Conservation (phyloP, 2,113 vertebrate species). For the Coturnix japonica region DNA sequence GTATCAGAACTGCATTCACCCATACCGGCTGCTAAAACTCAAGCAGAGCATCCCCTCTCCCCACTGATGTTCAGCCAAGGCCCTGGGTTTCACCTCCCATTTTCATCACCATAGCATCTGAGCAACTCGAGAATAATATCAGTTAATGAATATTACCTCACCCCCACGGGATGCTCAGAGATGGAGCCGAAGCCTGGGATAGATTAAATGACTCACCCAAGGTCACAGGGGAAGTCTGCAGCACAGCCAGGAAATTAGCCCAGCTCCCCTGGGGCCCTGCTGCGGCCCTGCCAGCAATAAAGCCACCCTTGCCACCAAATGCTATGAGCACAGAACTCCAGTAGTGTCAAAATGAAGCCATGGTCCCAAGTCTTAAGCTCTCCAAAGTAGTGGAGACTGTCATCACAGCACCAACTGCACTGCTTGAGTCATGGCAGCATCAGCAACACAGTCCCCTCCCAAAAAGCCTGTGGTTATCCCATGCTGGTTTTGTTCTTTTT, state of each 20-base stretch:
- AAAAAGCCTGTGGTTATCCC: neutral
- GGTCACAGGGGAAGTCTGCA: slow-evolving; percentile 66
- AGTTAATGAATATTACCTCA: slow-evolving; percentile 70
- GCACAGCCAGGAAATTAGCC: slow-evolving; percentile 52
- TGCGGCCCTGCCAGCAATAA: slow-evolving; percentile 32
- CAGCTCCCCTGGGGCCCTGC: neutral
- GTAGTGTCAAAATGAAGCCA: neutral
- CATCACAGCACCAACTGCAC: neutral
- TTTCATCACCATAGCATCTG: slow-evolving; percentile 44
- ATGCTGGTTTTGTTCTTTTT: neutral
- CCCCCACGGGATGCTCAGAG: slow-evolving; percentile 16
- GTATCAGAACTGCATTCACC: neutral
- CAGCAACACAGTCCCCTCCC: neutral
- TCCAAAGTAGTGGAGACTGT: fast-evolving
- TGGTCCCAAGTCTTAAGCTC: neutral
- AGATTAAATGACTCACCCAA: slow-evolving; percentile 69
- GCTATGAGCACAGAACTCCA: neutral
- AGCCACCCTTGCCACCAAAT: slow-evolving; percentile 48
- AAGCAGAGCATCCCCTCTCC: neutral
- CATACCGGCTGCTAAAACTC: neutral
- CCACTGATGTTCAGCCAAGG: neutral
- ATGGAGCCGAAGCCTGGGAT: slow-evolving; percentile 51
- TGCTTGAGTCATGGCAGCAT: neutral
- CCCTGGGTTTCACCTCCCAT: neutral
- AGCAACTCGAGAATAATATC: slow-evolving; percentile 56